Conservation (phyloP, 2,888 invertebrate genomes). For the Pollenia labialis region DNA sequence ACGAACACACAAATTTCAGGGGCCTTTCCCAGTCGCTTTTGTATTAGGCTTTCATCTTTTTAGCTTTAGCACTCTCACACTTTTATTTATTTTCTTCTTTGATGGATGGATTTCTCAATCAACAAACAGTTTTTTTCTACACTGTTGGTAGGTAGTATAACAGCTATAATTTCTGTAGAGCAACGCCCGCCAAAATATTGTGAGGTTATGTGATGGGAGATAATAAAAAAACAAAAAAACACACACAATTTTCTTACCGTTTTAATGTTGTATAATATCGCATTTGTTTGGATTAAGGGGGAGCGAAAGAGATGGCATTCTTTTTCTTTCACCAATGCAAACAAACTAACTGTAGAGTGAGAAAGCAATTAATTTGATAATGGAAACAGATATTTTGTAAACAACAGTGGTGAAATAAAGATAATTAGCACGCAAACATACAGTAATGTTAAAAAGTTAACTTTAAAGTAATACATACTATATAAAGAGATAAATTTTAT, state of each 20-base stretch:
- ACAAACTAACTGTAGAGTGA: conserved; percentile 16
- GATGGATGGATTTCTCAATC: background rate
- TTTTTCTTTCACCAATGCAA: background rate
- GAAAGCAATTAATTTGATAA: background rate
- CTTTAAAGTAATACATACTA: too few relatives aligned
- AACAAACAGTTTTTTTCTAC: background rate
- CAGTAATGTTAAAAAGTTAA: too few relatives aligned
- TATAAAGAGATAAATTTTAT: too few relatives aligned
- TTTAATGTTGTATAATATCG: too few relatives aligned
- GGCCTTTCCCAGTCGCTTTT: conserved; percentile 82
- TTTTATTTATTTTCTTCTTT: background rate
- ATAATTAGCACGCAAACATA: too few relatives aligned
- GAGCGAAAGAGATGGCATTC: conserved; percentile 21
- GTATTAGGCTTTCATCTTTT: conserved; percentile 76
- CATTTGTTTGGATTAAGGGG: background rate
- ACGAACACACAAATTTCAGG: conserved; percentile 78
- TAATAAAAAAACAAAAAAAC: conserved; percentile 75
- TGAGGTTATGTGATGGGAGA: conserved; percentile 78
- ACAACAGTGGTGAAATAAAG: too few relatives aligned
- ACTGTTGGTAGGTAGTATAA: conserved; percentile 33
- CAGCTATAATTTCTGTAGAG: conserved; percentile 74
- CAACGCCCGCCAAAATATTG: conserved; percentile 77
- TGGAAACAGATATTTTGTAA: too few relatives aligned
- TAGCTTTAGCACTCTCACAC: background rate
- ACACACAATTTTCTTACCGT: conserved; percentile 7